A percentile compares a stretch with the other conserved stretches of the same genome.
These are phyloP conservation scores for Sepioteuthis lessoniana DNA, from an alignment of 2,888 invertebrate species.

Conservation along the genomic window DNA sequence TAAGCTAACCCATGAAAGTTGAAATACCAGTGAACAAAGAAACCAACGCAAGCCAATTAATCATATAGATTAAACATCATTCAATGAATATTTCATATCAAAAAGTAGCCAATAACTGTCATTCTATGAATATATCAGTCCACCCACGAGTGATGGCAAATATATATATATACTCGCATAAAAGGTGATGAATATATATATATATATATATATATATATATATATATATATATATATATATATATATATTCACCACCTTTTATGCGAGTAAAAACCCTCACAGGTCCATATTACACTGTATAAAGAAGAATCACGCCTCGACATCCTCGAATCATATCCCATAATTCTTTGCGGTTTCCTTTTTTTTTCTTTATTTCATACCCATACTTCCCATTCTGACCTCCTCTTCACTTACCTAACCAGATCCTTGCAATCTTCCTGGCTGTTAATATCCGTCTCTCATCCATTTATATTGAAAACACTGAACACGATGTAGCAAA, in stretches of 20 bases:
- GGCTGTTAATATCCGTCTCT: background rate
- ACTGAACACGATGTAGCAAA: background rate
- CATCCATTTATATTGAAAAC: background rate
- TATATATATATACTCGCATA: too few species aligned
- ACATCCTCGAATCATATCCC: background rate
- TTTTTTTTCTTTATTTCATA: background rate
- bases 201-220: conserved; percentile 33
- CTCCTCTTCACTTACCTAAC: background rate
- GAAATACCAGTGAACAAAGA: too few species aligned
- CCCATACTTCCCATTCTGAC: background rate
- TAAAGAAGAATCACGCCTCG: background rate
- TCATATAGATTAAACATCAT: too few species aligned
- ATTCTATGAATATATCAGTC: too few species aligned
- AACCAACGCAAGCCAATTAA: too few species aligned
- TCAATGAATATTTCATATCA: too few species aligned
- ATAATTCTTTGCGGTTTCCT: background rate
- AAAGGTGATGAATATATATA: background rate
- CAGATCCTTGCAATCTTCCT: background rate
- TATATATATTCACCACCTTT: background rate
- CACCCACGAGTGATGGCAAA: too few species aligned
- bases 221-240: background rate
- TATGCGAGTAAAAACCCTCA: background rate
- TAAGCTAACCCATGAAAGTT: too few species aligned
- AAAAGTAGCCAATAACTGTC: too few species aligned
- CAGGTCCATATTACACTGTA: background rate